Evolutionary conservation across 2,888 invertebrate species (phyloP).

Genomic region (Mamestra brassicae): DNA sequence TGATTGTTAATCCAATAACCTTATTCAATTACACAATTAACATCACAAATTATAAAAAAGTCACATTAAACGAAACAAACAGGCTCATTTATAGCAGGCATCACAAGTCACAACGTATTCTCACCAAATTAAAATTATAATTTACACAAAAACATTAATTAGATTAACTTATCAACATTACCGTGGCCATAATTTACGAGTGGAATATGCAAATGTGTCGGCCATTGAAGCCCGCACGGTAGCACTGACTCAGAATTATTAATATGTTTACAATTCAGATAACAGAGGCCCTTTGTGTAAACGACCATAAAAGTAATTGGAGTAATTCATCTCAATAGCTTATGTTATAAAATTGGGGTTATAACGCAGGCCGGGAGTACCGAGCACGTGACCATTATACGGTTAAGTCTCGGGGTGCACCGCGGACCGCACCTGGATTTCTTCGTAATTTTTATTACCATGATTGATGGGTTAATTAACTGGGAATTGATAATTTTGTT

Average conservation of each 20-base stretch:
- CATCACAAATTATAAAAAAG: constrained; percentile 24
- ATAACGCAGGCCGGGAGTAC: constrained; percentile 51
- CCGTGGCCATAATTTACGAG: constrained; percentile 69
- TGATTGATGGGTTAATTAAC: constrained; percentile 57
- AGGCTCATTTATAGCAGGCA: constrained; percentile 18
- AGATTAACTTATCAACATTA: constrained; percentile 68
- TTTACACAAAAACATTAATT: constrained; percentile 67
- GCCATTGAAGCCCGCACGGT: constrained; percentile 70
- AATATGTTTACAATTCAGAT: constrained; percentile 83
- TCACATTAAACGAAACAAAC: constrained; percentile 34
- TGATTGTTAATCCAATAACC: neutral
- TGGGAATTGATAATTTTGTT: constrained; percentile 53
- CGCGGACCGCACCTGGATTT: constrained; percentile 63
- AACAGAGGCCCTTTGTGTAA: constrained; percentile 75
- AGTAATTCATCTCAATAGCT: constrained; percentile 84
- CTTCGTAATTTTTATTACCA: constrained; percentile 51
- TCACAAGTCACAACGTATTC: constrained; percentile 24
- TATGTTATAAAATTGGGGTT: constrained; percentile 77
- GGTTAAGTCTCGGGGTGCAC: constrained; percentile 68
- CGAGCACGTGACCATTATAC: constrained; percentile 70
- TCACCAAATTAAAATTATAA: constrained; percentile 62
- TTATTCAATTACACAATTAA: constrained; percentile 21
- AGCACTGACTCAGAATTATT: constrained; percentile 74
- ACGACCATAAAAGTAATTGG: constrained; percentile 84
- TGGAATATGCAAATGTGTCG: constrained; percentile 73